Base-by-base conservation (phyloP, 2,113 vertebrate genomes). In the Albula goreensis region DNA sequence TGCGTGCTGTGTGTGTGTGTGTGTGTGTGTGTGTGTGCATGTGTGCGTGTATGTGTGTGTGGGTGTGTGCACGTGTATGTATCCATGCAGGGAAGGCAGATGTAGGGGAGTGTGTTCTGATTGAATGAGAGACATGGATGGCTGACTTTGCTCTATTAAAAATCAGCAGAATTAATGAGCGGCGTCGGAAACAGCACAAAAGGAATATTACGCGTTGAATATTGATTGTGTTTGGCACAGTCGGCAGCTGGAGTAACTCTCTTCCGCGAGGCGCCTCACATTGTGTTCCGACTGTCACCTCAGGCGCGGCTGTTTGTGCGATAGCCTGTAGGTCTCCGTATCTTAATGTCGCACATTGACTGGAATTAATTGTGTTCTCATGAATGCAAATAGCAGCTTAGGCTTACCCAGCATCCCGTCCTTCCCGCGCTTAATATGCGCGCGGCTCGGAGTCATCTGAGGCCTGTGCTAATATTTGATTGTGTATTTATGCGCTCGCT, bases 81-180 rank as follows among this genome's bases (percentile, higher is more conserved):
- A 50, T 81, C 57, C 80, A 82, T 56, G 53, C n/a, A 70, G 22
- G 41, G 80, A 83, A 74, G 57, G 83, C 51, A 70, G 78, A 70
- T 84, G 83, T 81, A 49, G 19, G 57, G 51, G 51, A 60, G 70
- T 52, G 83, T 53, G 86, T 50, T 31, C 83, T 82, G 87, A 85
- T 78, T 88, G 84, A 80, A 78, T 84, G 84, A 82, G 80, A 78
- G 87, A 83, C 83, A 85, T 78, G 81, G 85, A 88, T 87, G 85
- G 86, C 48, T 87, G 83, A 81, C 83, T 81, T 85, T 50, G 80
- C 48, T 83, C 88, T 83, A 83, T 89, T 86, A 86, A 85, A 85
- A 56, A 83, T 77, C 87, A 49, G n/a, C 57, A 60, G 70, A 50
- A 66, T 70, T 90, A 85, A 87, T 87, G 87, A 88, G 84, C 85